Conservation (phyloP, 2,888 invertebrate species). For the Tuta absoluta region DNA sequence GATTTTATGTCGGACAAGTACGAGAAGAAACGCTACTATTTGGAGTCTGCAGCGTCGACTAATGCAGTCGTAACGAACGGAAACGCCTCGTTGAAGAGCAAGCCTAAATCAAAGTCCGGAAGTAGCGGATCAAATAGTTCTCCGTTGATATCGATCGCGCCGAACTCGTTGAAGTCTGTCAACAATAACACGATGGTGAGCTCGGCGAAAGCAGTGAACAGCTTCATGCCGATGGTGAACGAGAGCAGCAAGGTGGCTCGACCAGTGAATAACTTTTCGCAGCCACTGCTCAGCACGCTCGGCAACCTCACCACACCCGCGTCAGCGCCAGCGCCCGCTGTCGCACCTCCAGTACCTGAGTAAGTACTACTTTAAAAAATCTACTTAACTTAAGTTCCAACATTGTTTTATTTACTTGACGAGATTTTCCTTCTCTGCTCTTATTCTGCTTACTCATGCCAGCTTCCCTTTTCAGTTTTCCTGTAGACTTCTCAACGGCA, state of each 20-base stretch:
- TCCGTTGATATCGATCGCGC: slow-evolving; percentile 68
- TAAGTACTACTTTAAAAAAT: slow-evolving; percentile 14
- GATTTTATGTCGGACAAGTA: slow-evolving; percentile 98
- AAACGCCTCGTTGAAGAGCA: slow-evolving; percentile 56
- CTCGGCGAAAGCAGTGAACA: slow-evolving; percentile 61
- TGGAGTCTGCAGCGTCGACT: slow-evolving; percentile 56
- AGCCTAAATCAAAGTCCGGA: slow-evolving; percentile 60
- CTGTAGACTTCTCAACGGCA: slow-evolving; percentile 87
- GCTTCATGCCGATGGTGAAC: slow-evolving; percentile 49
- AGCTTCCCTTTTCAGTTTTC: slow-evolving; percentile 75
- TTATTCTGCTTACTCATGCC: slow-evolving; percentile 9
- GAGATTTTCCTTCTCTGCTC: too few species aligned
- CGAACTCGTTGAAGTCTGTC: slow-evolving; percentile 53
- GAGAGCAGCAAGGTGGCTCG: slow-evolving; percentile 64
- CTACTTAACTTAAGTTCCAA: too few species aligned
- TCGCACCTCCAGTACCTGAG: slow-evolving; percentile 41
- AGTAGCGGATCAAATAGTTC: slow-evolving; percentile 50
- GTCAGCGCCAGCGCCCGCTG: slow-evolving; percentile 28
- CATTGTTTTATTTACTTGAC: too few species aligned
- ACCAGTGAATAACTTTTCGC: slow-evolving; percentile 59
- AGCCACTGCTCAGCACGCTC: slow-evolving; percentile 51
- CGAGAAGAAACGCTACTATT: slow-evolving; percentile 90
- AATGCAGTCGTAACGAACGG: slow-evolving; percentile 59
- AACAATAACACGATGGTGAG: slow-evolving; percentile 59
- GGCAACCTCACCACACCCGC: slow-evolving; percentile 36